Evolutionary conservation across 2,113 vertebrate species (phyloP).

Genomic region (Aspidoscelis tigris): DNA sequence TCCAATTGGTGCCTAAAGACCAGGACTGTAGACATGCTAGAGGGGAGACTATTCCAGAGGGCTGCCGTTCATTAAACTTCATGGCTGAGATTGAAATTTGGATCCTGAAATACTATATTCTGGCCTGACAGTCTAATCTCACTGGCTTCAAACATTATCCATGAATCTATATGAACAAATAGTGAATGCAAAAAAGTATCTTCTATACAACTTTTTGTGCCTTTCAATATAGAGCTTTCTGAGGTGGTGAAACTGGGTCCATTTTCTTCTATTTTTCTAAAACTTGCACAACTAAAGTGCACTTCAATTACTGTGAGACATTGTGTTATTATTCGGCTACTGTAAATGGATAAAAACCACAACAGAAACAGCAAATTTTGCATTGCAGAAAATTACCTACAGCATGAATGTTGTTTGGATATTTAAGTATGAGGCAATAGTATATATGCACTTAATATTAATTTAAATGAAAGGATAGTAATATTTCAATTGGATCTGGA

Average conservation of each 20-base stretch:
- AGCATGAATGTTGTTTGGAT: neutral
- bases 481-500: no score
- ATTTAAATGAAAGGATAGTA: no score
- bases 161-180: neutral
- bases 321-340: constrained; percentile 20
- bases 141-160: neutral
- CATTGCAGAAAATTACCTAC: constrained; percentile 12
- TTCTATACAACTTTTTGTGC: neutral
- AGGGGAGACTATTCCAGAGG: no score
- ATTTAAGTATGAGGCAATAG: constrained; percentile 31
- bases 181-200: neutral
- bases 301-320: constrained; percentile 21
- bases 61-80: no score
- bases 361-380: neutral
- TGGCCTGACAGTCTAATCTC: no score
- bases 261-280: neutral
- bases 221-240: neutral
- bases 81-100: no score
- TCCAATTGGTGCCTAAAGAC: no score
- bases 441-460: no score
- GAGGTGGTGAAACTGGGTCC: no score
- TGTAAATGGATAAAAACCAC: constrained; percentile 33
- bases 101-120: no score
- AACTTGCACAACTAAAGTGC: neutral
- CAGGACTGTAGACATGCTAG: no score